phyloP scores from a whole-genome alignment of 2,113 vertebrate species.

The Misgurnus anguillicaudatus region DNA sequence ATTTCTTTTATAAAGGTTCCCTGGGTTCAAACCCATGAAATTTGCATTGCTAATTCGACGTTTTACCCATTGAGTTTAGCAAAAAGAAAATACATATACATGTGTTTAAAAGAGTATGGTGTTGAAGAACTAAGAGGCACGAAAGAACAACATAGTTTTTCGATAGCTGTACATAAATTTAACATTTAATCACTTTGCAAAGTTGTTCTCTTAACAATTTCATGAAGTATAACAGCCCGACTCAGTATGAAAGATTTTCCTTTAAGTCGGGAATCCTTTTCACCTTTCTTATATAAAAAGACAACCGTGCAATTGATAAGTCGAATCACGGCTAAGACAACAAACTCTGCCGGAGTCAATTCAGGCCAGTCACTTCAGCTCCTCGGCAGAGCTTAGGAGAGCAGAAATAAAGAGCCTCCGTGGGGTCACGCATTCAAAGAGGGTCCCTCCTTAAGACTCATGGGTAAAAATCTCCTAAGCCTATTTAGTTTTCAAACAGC shows the following conservation, averaged over 20 bases:
- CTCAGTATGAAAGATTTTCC: slow-evolving; percentile 9
- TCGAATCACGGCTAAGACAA: slow-evolving; percentile 54
- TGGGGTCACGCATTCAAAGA: slow-evolving; percentile 77
- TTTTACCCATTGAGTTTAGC: too few species aligned
- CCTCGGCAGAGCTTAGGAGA: slow-evolving; percentile 80
- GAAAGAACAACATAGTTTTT: too few species aligned
- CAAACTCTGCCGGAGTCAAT: slow-evolving; percentile 55
- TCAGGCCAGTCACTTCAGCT: slow-evolving; percentile 70
- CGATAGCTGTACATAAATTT: too few species aligned
- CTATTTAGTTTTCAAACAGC: slow-evolving; percentile 88
- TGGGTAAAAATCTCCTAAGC: slow-evolving; percentile 89
- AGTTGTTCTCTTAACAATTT: too few species aligned
- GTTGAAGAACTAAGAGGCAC: too few species aligned
- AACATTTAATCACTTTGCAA: too few species aligned
- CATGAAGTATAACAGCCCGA: too few species aligned
- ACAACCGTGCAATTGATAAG: slow-evolving; percentile 44
- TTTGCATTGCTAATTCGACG: too few species aligned
- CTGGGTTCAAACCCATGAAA: too few species aligned
- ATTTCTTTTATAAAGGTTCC: too few species aligned
- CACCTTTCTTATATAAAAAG: slow-evolving; percentile 41
- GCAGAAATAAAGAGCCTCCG: slow-evolving; percentile 84
- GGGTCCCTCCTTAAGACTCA: slow-evolving; percentile 88
- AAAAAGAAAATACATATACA: too few species aligned
- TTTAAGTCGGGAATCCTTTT: slow-evolving; percentile 41
- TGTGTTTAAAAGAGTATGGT: too few species aligned